phyloP scores from a whole-genome alignment of 2,888 invertebrate genomes.

The Hirudinaria manillensis region DNA sequence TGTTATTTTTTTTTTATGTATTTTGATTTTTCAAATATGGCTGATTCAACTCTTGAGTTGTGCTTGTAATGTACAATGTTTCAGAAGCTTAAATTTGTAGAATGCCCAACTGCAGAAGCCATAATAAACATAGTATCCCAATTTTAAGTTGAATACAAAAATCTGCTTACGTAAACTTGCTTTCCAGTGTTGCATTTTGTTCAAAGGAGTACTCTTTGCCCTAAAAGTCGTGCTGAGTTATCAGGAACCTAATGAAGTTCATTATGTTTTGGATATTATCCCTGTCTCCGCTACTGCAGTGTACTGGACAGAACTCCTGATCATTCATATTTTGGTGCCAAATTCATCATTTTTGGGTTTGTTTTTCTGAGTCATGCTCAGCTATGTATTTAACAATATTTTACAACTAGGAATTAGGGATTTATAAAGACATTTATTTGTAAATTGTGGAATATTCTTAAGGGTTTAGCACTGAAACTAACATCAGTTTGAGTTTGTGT shows the following conservation, averaged over 20 bases:
- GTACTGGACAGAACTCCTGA: slow-evolving; percentile 62
- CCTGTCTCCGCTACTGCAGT: slow-evolving; percentile 59
- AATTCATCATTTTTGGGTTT: slow-evolving; percentile 60
- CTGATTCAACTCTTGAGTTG: neutral
- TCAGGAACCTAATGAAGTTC: slow-evolving; percentile 47
- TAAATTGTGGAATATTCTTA: too few relatives aligned
- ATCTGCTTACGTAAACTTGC: too few relatives aligned
- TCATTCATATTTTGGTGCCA: slow-evolving; percentile 63
- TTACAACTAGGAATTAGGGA: too few relatives aligned
- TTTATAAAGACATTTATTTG: too few relatives aligned
- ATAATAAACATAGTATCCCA: neutral
- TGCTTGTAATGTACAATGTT: too few relatives aligned
- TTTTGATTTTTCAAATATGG: neutral
- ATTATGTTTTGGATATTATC: slow-evolving; percentile 49
- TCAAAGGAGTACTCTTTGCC: slow-evolving; percentile 62
- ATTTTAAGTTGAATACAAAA: too few relatives aligned
- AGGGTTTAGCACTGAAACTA: too few relatives aligned
- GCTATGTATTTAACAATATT: too few relatives aligned
- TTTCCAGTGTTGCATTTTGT: slow-evolving; percentile 6
- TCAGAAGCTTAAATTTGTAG: neutral
- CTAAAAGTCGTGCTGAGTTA: slow-evolving; percentile 60
- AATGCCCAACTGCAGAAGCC: neutral
- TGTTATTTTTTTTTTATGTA: slow-evolving; percentile 8
- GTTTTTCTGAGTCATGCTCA: neutral
- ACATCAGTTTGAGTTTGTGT: too few relatives aligned